Conservation (phyloP, 23 tunicate genomes). For the Halocynthia aurantium region DNA sequence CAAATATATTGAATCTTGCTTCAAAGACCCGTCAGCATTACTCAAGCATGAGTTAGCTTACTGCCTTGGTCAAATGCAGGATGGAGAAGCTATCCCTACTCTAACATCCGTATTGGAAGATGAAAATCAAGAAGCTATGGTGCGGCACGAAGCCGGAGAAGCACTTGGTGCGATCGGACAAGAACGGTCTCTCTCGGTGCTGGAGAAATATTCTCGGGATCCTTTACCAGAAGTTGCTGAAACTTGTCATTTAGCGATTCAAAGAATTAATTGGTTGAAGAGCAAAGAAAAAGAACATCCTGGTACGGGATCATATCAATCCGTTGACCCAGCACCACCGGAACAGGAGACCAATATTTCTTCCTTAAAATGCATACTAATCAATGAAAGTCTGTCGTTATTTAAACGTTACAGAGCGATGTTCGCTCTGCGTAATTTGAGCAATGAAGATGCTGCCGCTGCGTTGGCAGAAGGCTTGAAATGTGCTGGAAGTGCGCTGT, state of each 20-base stretch:
- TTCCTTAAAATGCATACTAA: conserved; percentile 30
- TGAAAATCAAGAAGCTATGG: conserved; percentile 48
- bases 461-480: conserved; percentile 66
- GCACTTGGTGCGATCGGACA: conserved; percentile 89
- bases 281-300: conserved; percentile 3
- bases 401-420: conserved; percentile 97
- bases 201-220: conserved; percentile 51
- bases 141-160: conserved; percentile 95
- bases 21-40: conserved; percentile 82
- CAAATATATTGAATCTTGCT: conserved; percentile 59
- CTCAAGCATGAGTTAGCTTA: conserved; percentile 98
- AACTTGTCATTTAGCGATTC: conserved; percentile 82
- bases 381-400: conserved; percentile 27
- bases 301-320: conserved; percentile 36
- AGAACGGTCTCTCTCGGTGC: conserved; percentile 20
- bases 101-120: conserved; percentile 38
- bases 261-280: conserved; percentile 38
- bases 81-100: conserved; percentile 54
- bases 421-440: conserved; percentile 80
- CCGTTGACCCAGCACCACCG: conserved; percentile 63
- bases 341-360: conserved; percentile 16
- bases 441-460: conserved; percentile 51
- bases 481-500: conserved; percentile 66
- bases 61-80: conserved; percentile 95
- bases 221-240: conserved; percentile 73